Percentiles rank a stretch among this genome's conserved stretches.
These are phyloP conservation scores for Corythoichthys haematopterus DNA, from an alignment of 2,113 vertebrate species.

Conservation along the genomic window DNA sequence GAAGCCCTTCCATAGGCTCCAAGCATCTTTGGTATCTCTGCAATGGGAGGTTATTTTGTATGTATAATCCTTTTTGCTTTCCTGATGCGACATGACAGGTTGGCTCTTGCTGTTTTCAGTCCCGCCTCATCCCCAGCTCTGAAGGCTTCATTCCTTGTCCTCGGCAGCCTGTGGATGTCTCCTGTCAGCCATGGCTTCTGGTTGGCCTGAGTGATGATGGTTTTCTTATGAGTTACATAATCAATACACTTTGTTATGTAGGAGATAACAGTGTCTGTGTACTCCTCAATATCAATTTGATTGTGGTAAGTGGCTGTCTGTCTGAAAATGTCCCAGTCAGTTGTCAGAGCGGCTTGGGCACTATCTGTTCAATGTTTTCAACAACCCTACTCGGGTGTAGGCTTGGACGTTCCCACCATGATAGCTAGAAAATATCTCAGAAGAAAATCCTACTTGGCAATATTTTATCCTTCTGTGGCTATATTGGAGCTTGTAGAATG, in stretches of 20 bases:
- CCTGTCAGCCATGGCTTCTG: constrained; percentile 6
- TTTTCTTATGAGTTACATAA: background rate
- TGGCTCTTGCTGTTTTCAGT: background rate
- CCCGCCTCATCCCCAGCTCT: background rate
- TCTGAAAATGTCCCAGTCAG: constrained; percentile 19
- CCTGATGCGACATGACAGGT: background rate
- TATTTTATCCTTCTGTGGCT: constrained; percentile 46
- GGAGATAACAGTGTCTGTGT: background rate
- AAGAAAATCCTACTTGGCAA: constrained; percentile 2
- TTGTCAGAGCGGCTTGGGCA: background rate
- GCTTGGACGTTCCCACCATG: too few species aligned
- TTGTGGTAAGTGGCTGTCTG: constrained; percentile 7
- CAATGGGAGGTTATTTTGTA: background rate
- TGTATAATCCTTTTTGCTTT: background rate
- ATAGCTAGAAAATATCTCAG: too few species aligned
- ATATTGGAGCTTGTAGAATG: constrained; percentile 20
- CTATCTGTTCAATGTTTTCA: too few species aligned
- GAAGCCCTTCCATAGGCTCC: background rate
- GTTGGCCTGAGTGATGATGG: background rate
- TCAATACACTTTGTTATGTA: background rate
- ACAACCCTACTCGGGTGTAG: too few species aligned
- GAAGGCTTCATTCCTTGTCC: background rate
- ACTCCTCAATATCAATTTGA: background rate
- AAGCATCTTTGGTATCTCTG: background rate
- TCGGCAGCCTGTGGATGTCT: background rate